Conservation (phyloP, 2,797 vertebrate species). For the Tokudaia muenninki region DNA sequence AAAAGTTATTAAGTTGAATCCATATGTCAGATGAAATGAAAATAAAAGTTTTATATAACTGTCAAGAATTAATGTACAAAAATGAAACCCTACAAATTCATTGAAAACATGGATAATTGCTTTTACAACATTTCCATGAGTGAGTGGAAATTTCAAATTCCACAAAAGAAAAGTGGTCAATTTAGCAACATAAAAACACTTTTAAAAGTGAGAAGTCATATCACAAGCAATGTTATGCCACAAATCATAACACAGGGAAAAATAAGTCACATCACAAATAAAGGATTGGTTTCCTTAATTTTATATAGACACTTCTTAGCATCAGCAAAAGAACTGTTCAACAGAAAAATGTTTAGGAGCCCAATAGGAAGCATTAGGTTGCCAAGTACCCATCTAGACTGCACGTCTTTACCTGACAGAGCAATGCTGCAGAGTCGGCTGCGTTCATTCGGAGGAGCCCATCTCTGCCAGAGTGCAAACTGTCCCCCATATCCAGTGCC, state of each 20-base stretch:
- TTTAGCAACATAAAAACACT: not conserved
- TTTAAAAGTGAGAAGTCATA: not conserved
- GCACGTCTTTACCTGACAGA: conserved; percentile 83
- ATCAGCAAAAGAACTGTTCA: not conserved
- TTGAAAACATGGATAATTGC: not conserved
- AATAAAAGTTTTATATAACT: not conserved
- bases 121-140: not conserved
- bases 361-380: not conserved
- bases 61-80: conserved; percentile 1
- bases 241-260: not conserved
- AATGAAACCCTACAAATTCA: not conserved
- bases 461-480: conserved; percentile 92
- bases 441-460: conserved; percentile 92
- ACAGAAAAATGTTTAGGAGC: not conserved
- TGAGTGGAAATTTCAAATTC: not conserved
- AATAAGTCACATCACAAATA: not conserved
- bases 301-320: not conserved
- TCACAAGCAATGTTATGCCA: not conserved
- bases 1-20: conserved; percentile 32
- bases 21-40: not conserved
- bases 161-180: not conserved
- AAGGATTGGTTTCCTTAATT: not conserved
- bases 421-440: conserved; percentile 89
- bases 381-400: not conserved
- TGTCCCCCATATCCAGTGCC: conserved; percentile 91